Percentiles rank a stretch among this genome's conserved stretches.
phyloP scores from a whole-genome alignment of 1,140 invertebrate species.

The Alviniconcha marisindica region DNA sequence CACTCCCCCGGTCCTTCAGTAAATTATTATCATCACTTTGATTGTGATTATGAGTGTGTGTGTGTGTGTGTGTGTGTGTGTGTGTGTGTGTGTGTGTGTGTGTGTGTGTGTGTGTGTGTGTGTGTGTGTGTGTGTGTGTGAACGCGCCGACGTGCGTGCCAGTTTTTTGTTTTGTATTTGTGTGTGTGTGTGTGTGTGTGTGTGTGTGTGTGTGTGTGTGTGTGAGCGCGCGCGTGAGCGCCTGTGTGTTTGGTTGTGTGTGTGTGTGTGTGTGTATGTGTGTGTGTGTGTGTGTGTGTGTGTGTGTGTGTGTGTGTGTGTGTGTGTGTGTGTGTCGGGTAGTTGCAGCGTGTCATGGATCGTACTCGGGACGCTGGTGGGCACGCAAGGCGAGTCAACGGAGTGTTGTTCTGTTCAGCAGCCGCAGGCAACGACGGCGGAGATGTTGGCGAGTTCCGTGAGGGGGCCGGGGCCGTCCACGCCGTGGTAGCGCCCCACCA shows the following conservation, averaged over 20 bases:
- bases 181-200: background rate
- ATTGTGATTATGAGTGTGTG: background rate
- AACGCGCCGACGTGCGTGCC: no score
- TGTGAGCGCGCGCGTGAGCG: background rate
- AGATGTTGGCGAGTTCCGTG: no score
- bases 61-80: conserved; percentile 1
- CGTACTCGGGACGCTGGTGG: no score
- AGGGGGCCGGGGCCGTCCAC: no score
- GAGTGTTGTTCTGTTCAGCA: background rate
- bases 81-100: no score
- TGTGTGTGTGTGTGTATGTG: conserved; percentile 4
- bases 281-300: conserved; percentile 13
- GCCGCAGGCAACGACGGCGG: background rate
- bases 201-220: background rate
- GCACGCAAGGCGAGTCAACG: background rate
- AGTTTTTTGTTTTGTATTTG: background rate
- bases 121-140: no score
- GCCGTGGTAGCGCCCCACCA: no score
- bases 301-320: conserved; percentile 16
- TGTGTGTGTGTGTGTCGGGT: background rate
- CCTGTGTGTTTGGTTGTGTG: background rate
- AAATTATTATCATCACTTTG: background rate
- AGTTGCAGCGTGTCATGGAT: no score
- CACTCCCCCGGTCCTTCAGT: background rate
- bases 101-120: no score